Percentiles rank a stretch among this genome's conserved stretches.
phyloP scores from a whole-genome alignment of 2,888 invertebrate species.

The Heteropelma amictum region DNA sequence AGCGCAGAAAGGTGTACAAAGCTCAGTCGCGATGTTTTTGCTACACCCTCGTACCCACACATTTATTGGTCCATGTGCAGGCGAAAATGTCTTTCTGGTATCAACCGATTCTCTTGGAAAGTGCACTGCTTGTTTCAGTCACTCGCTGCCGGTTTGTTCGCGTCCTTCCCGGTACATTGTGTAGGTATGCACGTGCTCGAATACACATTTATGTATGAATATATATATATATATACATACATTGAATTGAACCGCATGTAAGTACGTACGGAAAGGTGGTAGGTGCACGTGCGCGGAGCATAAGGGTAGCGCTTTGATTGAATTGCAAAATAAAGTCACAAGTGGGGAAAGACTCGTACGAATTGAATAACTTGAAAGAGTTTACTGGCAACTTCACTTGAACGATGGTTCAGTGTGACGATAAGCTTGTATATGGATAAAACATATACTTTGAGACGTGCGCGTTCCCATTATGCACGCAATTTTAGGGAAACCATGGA shows the following conservation, averaged over 20 bases:
- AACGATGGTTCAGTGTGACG: conserved; percentile 34
- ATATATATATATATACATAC: conserved; percentile 37
- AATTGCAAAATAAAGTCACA: conserved; percentile 69
- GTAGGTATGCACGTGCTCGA: neutral
- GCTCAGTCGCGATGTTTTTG: conserved; percentile 38
- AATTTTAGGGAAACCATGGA: too few species aligned
- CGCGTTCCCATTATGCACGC: too few species aligned
- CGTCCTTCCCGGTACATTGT: conserved; percentile 32
- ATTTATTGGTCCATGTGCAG: neutral
- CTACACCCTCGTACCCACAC: conserved; percentile 18
- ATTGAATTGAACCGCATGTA: conserved; percentile 15
- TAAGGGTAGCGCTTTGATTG: conserved; percentile 62
- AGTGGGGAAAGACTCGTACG: conserved; percentile 62
- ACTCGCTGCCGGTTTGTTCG: conserved; percentile 5
- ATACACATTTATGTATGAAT: conserved; percentile 18
- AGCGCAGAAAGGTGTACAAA: conserved; percentile 26
- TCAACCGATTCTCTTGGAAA: conserved; percentile 16
- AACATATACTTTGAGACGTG: too few species aligned
- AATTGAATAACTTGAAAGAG: conserved; percentile 68
- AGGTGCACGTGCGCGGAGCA: conserved; percentile 47
- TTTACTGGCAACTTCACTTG: conserved; percentile 60
- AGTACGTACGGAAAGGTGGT: conserved; percentile 35
- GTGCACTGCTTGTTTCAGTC: conserved; percentile 25
- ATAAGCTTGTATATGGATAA: conserved; percentile 28
- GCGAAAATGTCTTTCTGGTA: conserved; percentile 31